Conservation (phyloP, 2,888 invertebrate genomes). For the Megamerina dolium region DNA sequence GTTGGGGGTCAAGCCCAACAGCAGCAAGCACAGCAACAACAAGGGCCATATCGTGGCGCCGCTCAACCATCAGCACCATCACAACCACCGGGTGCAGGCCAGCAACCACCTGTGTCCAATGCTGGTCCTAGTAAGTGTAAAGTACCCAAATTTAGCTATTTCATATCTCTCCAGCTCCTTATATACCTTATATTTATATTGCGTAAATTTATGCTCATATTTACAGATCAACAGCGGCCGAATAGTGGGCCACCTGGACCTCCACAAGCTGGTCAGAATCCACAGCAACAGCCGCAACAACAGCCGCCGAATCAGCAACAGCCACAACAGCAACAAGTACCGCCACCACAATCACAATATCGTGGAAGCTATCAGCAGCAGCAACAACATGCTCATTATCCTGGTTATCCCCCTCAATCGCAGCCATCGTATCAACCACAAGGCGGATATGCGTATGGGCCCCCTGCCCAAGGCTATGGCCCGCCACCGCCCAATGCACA, state of each 20-base stretch:
- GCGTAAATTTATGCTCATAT: not conserved
- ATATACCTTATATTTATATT: not conserved
- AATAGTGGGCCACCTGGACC: slow-evolving; percentile 40
- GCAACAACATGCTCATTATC: slow-evolving; percentile 54
- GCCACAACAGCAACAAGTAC: slow-evolving; percentile 57
- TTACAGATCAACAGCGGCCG: slow-evolving; percentile 53
- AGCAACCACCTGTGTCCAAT: slow-evolving; percentile 19
- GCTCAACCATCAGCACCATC: slow-evolving; percentile 24
- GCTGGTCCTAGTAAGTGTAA: slow-evolving; percentile 33
- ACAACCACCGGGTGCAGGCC: slow-evolving; percentile 29
- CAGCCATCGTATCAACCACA: slow-evolving; percentile 54
- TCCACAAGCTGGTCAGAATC: slow-evolving; percentile 32
- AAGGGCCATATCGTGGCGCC: slow-evolving; percentile 33
- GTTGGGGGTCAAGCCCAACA: slow-evolving; percentile 28
- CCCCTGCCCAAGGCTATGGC: slow-evolving; percentile 52
- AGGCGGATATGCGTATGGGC: slow-evolving; percentile 54
- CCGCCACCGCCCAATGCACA: slow-evolving; percentile 54
- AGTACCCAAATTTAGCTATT: slow-evolving; percentile 8
- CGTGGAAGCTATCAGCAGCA: slow-evolving; percentile 53
- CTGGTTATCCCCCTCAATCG: slow-evolving; percentile 52
- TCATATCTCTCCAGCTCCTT: not conserved
- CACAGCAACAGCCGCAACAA: slow-evolving; percentile 22
- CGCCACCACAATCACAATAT: slow-evolving; percentile 54
- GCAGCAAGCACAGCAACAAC: slow-evolving; percentile 28
- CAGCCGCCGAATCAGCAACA: slow-evolving; percentile 45